Base-by-base conservation (phyloP, 2,113 vertebrate species). In the Vireo altiloquus region DNA sequence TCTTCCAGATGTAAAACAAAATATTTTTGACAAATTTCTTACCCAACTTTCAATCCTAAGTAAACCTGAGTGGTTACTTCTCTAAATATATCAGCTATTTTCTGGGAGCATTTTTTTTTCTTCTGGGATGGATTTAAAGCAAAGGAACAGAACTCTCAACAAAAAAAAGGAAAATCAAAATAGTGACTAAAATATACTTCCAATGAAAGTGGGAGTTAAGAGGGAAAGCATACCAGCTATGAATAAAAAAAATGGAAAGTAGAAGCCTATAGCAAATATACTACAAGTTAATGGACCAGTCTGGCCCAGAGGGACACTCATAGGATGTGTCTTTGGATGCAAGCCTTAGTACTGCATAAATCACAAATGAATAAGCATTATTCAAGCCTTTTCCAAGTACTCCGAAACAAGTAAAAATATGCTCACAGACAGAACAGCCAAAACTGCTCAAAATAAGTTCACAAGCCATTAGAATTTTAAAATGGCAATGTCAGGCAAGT, bases 331-430 rank as follows among this genome's bases (percentile, higher is more conserved):
- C 35, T 86, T 83, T 64, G 46, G 37, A 90, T 75, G 15, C 39
- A 83, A 81, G 39, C 42, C 47, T 66, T 0, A 0, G 46, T 46
- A 66, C 25, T 81, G 50, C 54, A 53, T 81, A 91, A 92, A 87
- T 83, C 76, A 80, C 59, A 83, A 94, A 63, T 35, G 27, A 94
- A 87, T 81, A 94, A 57, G 74, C 60, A 91, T 74, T 91, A 69
- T 81, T 74, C 49, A 77, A 35, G 12, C 54, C 27, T 64, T 64
- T 91, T 56, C 24, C 40, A 57, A 64, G 16, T 59, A 76, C 42
- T 39, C 57, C 44, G 18, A 72, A 66, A 37, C 31, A 86, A 80
- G 46, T 13, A 69, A 90, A 89, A 88, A 61, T 49, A 72, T 20
- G 9, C 40, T 61, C 27, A 60, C 2, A 47, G 54, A n/a, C 40